Base-by-base conservation (phyloP, 1,140 invertebrate genomes). In the Heliconius himera region DNA sequence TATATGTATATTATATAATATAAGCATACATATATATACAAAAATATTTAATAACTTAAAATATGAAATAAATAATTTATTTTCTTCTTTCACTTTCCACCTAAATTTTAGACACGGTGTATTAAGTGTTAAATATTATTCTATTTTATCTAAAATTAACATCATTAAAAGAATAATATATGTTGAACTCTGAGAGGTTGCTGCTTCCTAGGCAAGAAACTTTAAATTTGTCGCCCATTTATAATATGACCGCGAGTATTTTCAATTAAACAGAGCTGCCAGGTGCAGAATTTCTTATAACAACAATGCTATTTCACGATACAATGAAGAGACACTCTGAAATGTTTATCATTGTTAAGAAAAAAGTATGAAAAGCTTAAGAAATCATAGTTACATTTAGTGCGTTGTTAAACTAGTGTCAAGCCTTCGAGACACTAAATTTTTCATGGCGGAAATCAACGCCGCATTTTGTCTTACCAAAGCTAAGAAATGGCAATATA, bases 201-300 rank as follows among this genome's bases (percentile, higher is more conserved):
- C 9, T 29, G 26, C 8, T 29, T 66, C 1, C 26, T 66, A 26
- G 60, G 11, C 60, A 66, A 66, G 26, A 66, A 66, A 66, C 26
- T 6, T 16, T 16, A 8, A 66, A 11, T 66, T 16, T 16, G 26
- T 29, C 13, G 16, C 60, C 26, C n/a, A 4, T 26, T 66, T 66
- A 11, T 29, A 26, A 29, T 16, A 16, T 29, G 60, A 29, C 2
- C 26, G 60, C 26, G 26, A 66, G 13, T 66, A 66, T 29, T 66
- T 66, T 66, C 60, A 66, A 66, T 66, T 66, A 66, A 66, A 66
- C 2, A 66, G 26, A 66, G 6, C 26, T 66, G 60, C 13, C 60
- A 13, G 60, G 9, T 29, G 60, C 60, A 66, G 60, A 16, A 66
- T 66, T 66, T 66, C 60, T 66, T 66, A 66, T 66, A 26, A 66